Evolutionary conservation across 1,140 invertebrate genomes (phyloP).

Genomic region (Cepaea nemoralis): DNA sequence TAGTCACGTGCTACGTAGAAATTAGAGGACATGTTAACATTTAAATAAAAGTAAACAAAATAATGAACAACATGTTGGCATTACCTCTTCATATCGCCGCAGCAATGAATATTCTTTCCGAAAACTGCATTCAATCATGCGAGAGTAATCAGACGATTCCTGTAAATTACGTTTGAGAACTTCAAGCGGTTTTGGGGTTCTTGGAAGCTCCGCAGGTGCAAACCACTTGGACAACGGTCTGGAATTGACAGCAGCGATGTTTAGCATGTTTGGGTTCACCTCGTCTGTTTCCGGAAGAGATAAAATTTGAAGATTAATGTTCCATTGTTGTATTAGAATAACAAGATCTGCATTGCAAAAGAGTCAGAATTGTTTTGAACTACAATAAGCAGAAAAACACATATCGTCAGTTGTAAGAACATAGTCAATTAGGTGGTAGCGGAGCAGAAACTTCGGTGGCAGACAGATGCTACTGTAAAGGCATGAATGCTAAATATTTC

Average conservation of each 20-base stretch:
- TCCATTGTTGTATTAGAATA: not conserved
- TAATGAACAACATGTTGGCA: not conserved
- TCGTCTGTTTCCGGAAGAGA: not conserved
- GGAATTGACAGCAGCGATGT: not conserved
- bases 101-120: not conserved
- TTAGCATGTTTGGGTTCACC: not conserved
- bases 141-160: not conserved
- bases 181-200: not conserved
- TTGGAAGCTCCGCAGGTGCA: not conserved
- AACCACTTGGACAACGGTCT: constrained; percentile 7
- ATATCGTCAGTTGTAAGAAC: not conserved
- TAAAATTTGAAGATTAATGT: not conserved
- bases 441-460: too few species aligned
- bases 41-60: not conserved
- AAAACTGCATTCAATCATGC: not conserved
- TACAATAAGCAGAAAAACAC: too few species aligned
- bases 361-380: not conserved
- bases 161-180: not conserved
- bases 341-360: not conserved
- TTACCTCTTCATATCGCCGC: not conserved
- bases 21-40: too few species aligned
- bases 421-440: not conserved
- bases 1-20: too few species aligned
- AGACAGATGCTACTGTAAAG: too few species aligned
- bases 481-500: too few species aligned